Evolutionary conservation across 1,140 invertebrate genomes (phyloP).

Genomic region (Microplitis demolitor): DNA sequence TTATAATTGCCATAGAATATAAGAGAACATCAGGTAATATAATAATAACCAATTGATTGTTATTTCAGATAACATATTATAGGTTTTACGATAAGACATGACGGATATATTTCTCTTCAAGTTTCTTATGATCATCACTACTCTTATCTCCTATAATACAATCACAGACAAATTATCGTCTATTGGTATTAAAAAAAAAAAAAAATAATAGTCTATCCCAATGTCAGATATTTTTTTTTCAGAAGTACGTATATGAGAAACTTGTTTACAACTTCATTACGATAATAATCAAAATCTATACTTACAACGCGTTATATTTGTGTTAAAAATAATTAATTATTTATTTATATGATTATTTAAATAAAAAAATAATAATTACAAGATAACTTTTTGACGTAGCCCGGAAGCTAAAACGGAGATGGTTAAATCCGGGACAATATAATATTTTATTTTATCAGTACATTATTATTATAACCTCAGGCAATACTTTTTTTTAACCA

Average conservation of each 20-base stretch:
- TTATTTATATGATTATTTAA: neutral
- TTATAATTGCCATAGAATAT: too few species aligned
- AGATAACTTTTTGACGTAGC: constrained; percentile 33
- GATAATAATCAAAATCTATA: too few species aligned
- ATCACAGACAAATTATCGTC: neutral
- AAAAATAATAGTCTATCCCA: neutral
- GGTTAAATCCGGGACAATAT: constrained; percentile 36
- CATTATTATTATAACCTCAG: constrained; percentile 24
- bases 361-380: neutral
- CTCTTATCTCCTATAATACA: neutral
- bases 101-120: neutral
- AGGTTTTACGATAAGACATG: neutral
- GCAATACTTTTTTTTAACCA: constrained; percentile 29
- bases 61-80: neutral
- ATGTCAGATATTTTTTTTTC: neutral
- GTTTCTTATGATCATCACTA: neutral
- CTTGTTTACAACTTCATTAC: too few species aligned
- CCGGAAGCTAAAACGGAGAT: constrained; percentile 40
- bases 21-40: neutral
- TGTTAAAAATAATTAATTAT: too few species aligned
- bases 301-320: too few species aligned
- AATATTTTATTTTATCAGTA: constrained; percentile 38
- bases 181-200: neutral
- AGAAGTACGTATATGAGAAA: too few species aligned
- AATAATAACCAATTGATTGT: constrained; percentile 3